Evolutionary conservation across 2,113 vertebrate species (phyloP), one percentile per base, ranked within the genome.

Genomic region (Tympanuchus pallidicinctus): DNA sequence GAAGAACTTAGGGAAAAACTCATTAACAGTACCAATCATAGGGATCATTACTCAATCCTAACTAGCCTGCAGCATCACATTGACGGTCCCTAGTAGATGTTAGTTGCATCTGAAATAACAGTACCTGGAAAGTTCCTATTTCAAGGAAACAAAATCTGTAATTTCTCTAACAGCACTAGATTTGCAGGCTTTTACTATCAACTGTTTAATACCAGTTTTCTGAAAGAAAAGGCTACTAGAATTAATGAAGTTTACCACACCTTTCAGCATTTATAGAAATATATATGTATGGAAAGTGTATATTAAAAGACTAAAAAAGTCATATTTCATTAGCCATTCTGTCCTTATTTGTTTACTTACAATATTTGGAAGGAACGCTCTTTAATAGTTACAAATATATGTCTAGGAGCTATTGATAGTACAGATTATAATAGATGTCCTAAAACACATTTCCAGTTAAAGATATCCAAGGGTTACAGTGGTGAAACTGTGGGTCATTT

Each of bases 1-100:
- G 3, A 92, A 80, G 61, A 83, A 82, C n/a, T 83, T 13, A 4
- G n/a, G 47, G 21, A 8, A 86, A 69, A 82, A 85, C 52, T 88
- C 77, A 91, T 94, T 97, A 93, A 64, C 17, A 43, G 56, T 82
- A 72, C 19, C 91, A 89, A 40, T 95, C 79, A 87, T 27, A 60
- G 72, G 43, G 89, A 21, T 82, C 66, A 83, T 94, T 94, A 87
- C 48, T 52, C 30, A 3, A 43, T 80, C 32, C 48, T 45, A 45
- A 38, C 17, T 65, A 86, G 75, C 63, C 80, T 91, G 34, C 57
- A 95, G 78, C 71, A 82, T 94, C 4, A 1, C 36, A 73, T 15
- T 52, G 18, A 20, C 38, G 19, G 21, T 48, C 71, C 32, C 15
- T 93, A 90, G 91, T 21, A 75, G 38, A 80, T 14, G 13, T 71